Evolutionary conservation across 2,113 vertebrate genomes (phyloP).

Genomic region (Eolophus roseicapilla): DNA sequence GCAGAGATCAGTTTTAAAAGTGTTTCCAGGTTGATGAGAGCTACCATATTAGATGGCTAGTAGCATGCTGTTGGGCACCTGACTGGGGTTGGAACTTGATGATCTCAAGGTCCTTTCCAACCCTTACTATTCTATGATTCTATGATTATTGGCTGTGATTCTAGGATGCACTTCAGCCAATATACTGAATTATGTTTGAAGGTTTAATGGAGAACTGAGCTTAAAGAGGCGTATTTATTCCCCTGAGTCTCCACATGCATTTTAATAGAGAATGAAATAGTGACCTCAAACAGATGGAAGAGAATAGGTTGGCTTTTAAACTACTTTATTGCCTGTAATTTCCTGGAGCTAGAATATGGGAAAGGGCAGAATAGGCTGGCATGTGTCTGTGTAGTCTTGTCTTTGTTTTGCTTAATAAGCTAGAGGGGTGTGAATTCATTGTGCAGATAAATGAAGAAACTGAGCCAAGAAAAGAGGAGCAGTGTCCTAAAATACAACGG

Average conservation of each 20-base stretch:
- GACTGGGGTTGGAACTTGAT: neutral
- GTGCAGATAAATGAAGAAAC: slow-evolving; percentile 1
- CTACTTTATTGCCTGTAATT: neutral
- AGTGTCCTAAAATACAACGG: neutral
- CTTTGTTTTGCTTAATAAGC: neutral
- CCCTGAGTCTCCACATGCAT: neutral
- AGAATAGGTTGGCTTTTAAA: neutral
- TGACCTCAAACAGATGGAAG: neutral
- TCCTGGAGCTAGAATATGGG: neutral
- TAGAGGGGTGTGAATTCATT: neutral
- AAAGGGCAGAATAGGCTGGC: neutral
- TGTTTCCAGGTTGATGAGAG: neutral
- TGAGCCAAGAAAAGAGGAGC: neutral
- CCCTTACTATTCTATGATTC: too few species aligned
- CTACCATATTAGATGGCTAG: neutral
- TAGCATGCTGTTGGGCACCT: neutral
- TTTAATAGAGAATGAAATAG: neutral
- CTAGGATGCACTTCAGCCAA: neutral
- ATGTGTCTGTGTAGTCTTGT: neutral
- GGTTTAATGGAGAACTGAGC: neutral
- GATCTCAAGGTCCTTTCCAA: too few species aligned
- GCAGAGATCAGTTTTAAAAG: neutral
- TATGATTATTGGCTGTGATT: neutral
- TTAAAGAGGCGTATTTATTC: neutral
- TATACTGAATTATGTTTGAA: neutral